Evolutionary conservation across 1,140 invertebrate genomes (phyloP).

Genomic region (Lucilia cuprina): DNA sequence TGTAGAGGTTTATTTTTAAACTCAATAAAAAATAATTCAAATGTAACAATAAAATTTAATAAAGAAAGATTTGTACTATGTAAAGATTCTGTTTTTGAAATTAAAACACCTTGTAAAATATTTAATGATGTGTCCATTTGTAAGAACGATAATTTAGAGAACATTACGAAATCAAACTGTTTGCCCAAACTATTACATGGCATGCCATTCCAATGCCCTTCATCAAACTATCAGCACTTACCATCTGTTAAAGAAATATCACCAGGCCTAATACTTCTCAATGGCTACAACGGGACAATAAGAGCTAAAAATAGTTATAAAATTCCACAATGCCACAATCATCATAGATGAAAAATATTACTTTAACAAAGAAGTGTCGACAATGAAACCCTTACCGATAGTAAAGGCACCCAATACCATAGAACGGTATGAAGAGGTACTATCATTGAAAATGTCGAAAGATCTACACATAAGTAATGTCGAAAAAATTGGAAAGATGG

Average conservation of each 20-base stretch:
- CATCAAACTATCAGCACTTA: neutral
- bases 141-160: neutral
- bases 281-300: neutral
- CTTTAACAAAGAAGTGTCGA: neutral
- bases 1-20: too few species aligned
- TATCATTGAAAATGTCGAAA: neutral
- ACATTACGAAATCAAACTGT: neutral
- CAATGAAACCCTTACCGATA: neutral
- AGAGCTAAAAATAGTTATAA: neutral
- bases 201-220: neutral
- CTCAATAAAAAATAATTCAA: too few species aligned
- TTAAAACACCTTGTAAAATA: neutral
- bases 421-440: neutral
- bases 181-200: neutral
- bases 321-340: neutral
- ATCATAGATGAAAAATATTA: neutral
- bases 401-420: neutral
- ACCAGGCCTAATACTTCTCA: neutral
- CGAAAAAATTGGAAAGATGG: neutral
- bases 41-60: too few species aligned
- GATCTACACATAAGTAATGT: neutral
- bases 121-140: too few species aligned
- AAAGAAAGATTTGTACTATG: too few species aligned
- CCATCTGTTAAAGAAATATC: neutral
- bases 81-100: neutral